Percentiles rank a stretch among this genome's conserved stretches.
Conservation (phyloP, 2,797 vertebrate species). For the Channa striata region DNA sequence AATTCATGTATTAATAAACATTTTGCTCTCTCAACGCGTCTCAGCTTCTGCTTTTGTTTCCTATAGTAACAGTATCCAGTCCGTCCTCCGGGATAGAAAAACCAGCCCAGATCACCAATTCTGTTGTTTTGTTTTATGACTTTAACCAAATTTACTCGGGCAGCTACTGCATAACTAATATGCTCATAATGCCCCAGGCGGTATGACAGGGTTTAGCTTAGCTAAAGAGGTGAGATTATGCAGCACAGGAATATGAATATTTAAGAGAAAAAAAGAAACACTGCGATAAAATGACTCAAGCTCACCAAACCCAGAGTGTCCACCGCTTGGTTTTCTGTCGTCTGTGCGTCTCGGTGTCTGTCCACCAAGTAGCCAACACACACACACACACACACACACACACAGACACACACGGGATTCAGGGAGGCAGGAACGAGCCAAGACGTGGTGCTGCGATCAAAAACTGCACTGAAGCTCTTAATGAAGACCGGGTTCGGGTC, state of each 20-base stretch:
- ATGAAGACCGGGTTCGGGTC: neutral
- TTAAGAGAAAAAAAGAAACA: neutral
- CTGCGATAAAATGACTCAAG: conserved; percentile 20
- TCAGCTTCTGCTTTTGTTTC: too few species aligned
- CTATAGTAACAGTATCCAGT: too few species aligned
- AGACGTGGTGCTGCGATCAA: neutral
- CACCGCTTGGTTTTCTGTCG: conserved; percentile 9
- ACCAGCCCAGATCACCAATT: too few species aligned
- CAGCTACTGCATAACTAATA: too few species aligned
- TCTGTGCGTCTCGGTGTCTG: conserved; percentile 9
- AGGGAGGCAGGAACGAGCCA: neutral
- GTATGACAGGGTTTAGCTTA: neutral
- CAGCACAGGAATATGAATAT: conserved; percentile 11
- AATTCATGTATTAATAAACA: too few species aligned
- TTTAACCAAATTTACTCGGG: too few species aligned
- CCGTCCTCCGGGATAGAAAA: too few species aligned
- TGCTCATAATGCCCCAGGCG: too few species aligned
- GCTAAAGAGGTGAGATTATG: neutral
- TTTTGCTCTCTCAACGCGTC: too few species aligned
- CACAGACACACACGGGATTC: too few species aligned
- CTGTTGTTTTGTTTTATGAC: too few species aligned
- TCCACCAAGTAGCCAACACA: neutral
- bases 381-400: neutral
- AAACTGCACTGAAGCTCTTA: neutral
- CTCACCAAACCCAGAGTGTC: conserved; percentile 33